phyloP scores from a whole-genome alignment of 2,888 invertebrate species.

The Synanthedon andrenaeformis region DNA sequence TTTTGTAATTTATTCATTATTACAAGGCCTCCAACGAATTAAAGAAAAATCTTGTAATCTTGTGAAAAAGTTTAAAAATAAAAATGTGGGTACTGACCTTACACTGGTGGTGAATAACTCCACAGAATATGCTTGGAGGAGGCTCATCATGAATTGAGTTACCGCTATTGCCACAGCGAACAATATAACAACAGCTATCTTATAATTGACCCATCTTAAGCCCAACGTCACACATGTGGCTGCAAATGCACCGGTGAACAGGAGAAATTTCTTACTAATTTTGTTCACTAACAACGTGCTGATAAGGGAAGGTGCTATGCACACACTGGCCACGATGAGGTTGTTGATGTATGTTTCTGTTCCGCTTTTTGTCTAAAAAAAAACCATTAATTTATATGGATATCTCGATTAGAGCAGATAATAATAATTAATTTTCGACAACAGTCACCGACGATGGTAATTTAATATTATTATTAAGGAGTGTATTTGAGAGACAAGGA shows the following conservation, averaged over 20 bases:
- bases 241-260: constrained; percentile 16
- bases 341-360: constrained; percentile 46
- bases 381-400: too few relatives aligned
- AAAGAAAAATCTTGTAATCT: too few relatives aligned
- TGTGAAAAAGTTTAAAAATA: too few relatives aligned
- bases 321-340: constrained; percentile 35
- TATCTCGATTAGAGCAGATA: too few relatives aligned
- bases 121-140: constrained; percentile 33
- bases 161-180: constrained; percentile 28
- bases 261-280: constrained; percentile 38
- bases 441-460: too few relatives aligned
- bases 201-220: constrained; percentile 30
- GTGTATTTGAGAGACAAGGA: too few relatives aligned
- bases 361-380: constrained; percentile 36
- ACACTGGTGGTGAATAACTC: constrained; percentile 40
- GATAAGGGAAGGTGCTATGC: constrained; percentile 30
- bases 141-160: constrained; percentile 27
- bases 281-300: constrained; percentile 34
- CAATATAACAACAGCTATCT: constrained; percentile 26
- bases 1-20: too few relatives aligned
- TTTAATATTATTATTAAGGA: too few relatives aligned
- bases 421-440: too few relatives aligned
- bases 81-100: constrained; percentile 20
- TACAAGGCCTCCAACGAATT: too few relatives aligned
- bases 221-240: constrained; percentile 19